Percentiles rank a stretch among this genome's conserved stretches.
These are phyloP conservation scores for Galleria mellonella DNA, from an alignment of 1,140 invertebrate species.

Conservation along the genomic window DNA sequence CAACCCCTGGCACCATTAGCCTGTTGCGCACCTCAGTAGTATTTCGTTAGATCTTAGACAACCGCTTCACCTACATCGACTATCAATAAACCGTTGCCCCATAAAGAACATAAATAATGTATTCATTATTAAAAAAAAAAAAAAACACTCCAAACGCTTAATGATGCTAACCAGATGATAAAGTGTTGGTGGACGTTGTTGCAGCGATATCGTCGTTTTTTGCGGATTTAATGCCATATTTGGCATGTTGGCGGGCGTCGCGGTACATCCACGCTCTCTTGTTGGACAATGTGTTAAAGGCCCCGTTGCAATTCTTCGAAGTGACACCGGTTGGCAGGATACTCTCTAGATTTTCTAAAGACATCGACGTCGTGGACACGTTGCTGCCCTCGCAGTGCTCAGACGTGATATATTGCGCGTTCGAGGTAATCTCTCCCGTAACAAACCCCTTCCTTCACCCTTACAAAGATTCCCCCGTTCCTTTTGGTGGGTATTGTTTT, in stretches of 20 bases:
- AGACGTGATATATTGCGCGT: conserved; percentile 85
- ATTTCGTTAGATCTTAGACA: neutral
- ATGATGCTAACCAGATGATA: neutral
- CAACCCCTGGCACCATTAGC: neutral
- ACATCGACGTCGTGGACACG: conserved; percentile 82
- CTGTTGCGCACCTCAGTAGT: neutral
- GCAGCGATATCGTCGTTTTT: conserved; percentile 81
- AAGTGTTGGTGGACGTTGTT: conserved; percentile 41
- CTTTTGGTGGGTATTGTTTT: neutral
- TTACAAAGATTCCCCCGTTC: neutral
- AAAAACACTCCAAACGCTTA: neutral
- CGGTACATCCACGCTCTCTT: conserved; percentile 84
- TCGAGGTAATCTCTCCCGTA: conserved; percentile 80
- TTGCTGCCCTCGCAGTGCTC: conserved; percentile 81
- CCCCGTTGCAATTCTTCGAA: conserved; percentile 89
- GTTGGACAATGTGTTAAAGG: conserved; percentile 83
- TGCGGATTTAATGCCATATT: conserved; percentile 80
- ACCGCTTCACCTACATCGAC: conserved; percentile 2
- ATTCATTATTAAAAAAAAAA: conserved; percentile 62
- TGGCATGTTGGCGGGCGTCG: conserved; percentile 85
- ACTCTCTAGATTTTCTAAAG: conserved; percentile 91
- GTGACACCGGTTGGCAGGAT: conserved; percentile 91
- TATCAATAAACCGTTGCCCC: neutral
- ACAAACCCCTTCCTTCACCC: neutral
- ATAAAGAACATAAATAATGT: conserved; percentile 43